Evolutionary conservation across 2,113 vertebrate species (phyloP).

Genomic region (Otus sunia): DNA sequence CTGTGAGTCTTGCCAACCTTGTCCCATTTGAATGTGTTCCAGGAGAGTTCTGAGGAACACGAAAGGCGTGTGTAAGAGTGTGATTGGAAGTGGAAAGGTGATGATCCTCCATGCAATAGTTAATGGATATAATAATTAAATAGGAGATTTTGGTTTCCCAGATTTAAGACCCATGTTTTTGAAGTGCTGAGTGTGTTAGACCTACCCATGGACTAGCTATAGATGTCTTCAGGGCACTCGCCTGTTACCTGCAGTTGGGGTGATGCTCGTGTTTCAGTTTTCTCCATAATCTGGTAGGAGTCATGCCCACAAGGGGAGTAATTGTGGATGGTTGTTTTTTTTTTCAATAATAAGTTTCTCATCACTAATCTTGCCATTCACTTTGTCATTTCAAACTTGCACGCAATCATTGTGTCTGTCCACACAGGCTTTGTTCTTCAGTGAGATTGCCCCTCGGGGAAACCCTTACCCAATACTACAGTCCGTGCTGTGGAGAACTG

Average conservation of each 20-base stretch:
- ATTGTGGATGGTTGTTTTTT: not conserved
- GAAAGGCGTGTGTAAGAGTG: not conserved
- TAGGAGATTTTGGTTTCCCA: not conserved
- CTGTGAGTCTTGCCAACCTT: not conserved
- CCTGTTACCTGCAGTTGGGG: not conserved
- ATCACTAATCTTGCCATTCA: not conserved
- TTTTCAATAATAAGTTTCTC: not conserved
- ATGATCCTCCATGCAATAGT: not conserved
- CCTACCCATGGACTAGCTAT: fast-evolving
- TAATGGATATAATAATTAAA: not conserved
- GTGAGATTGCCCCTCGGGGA: not conserved
- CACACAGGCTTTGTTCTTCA: not conserved
- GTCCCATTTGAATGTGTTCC: not conserved
- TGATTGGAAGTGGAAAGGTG: not conserved
- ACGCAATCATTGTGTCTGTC: fast-evolving
- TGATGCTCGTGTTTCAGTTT: not conserved
- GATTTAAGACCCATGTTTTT: not conserved
- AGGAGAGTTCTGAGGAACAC: not conserved
- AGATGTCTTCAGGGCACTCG: not conserved
- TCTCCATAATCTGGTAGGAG: not conserved
- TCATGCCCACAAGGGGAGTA: not conserved
- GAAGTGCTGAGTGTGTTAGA: not conserved
- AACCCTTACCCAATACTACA: fast-evolving
- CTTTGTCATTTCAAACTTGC: not conserved
- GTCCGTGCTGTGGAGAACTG: not conserved